Percentiles rank a stretch among this genome's conserved stretches.
Conservation (phyloP, 35 echinoderm and acorn worm genomes). For the Heliocidaris tuberculata region DNA sequence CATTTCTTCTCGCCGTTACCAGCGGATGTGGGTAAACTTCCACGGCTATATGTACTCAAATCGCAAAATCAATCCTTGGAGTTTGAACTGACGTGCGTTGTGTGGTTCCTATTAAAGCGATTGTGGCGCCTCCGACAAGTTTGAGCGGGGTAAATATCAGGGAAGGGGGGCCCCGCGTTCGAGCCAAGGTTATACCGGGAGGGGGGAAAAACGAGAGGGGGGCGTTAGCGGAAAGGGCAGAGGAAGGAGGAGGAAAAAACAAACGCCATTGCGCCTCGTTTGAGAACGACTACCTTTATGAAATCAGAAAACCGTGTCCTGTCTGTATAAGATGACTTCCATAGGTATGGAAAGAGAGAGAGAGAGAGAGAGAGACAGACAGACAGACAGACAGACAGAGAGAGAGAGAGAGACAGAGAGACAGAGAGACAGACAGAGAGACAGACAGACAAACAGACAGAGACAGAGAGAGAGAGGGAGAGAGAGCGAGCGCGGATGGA, state of each 20-base stretch:
- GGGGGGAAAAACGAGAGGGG: not conserved
- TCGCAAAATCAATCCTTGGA: conserved; percentile 35
- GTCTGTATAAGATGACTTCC: not conserved
- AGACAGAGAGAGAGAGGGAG: not conserved
- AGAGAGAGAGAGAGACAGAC: not conserved
- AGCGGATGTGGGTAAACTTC: conserved; percentile 47
- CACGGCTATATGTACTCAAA: conserved; percentile 8
- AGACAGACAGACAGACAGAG: not conserved
- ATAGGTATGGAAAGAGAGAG: not conserved
- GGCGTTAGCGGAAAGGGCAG: not conserved
- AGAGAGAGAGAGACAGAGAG: not conserved
- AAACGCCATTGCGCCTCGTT: not conserved
- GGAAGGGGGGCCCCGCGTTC: not conserved
- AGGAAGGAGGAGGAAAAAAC: not conserved
- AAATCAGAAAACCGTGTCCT: not conserved
- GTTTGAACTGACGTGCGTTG: conserved; percentile 28
- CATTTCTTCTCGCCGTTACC: not conserved
- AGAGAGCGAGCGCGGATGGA: not conserved
- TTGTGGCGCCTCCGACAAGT: conserved; percentile 19
- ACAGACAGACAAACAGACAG: not conserved
- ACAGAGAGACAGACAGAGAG: not conserved
- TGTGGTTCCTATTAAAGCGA: not conserved
- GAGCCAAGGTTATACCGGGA: not conserved
- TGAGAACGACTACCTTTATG: not conserved
- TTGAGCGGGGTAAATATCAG: conserved; percentile 15